Evolutionary conservation across 2,888 invertebrate genomes (phyloP).

Genomic region (Rhimphoctona megacephalus): DNA sequence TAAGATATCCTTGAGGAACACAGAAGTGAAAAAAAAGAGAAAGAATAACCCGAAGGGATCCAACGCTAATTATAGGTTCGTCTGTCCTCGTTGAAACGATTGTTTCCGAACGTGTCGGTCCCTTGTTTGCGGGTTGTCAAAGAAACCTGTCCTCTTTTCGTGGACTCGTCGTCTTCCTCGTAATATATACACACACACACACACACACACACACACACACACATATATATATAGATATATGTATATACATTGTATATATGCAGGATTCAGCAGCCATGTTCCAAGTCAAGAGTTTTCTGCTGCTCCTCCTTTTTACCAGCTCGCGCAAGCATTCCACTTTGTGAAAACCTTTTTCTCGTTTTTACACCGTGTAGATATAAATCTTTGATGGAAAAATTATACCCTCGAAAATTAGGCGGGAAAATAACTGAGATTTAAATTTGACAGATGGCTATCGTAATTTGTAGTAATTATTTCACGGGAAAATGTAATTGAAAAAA

Average conservation of each 20-base stretch:
- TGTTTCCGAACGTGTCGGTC: constrained; percentile 80
- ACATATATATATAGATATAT: no score
- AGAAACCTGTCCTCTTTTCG: constrained; percentile 71
- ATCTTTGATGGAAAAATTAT: constrained; percentile 29
- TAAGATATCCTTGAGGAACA: constrained; percentile 63
- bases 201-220: no score
- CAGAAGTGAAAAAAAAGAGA: constrained; percentile 5
- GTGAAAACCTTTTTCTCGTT: constrained; percentile 33
- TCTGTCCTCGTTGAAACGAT: constrained; percentile 74
- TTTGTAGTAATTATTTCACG: constrained; percentile 11
- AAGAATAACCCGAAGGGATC: constrained; percentile 72
- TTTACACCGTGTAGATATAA: constrained; percentile 32
- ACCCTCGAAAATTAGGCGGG: not conserved
- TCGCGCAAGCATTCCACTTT: constrained; percentile 32
- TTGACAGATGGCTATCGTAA: not conserved
- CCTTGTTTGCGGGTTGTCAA: constrained; percentile 82
- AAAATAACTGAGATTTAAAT: not conserved
- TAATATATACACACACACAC: not conserved
- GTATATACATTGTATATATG: not conserved
- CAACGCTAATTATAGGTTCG: constrained; percentile 81
- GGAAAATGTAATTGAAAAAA: constrained; percentile 1
- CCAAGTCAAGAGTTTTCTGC: not conserved
- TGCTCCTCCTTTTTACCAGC: constrained; percentile 40
- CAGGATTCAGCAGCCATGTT: constrained; percentile 16
- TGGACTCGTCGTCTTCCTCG: constrained; percentile 53